A percentile compares a stretch with the other conserved stretches of the same genome.
Evolutionary conservation across 2,113 vertebrate species (phyloP).

Genomic region (Scopus umbretta): DNA sequence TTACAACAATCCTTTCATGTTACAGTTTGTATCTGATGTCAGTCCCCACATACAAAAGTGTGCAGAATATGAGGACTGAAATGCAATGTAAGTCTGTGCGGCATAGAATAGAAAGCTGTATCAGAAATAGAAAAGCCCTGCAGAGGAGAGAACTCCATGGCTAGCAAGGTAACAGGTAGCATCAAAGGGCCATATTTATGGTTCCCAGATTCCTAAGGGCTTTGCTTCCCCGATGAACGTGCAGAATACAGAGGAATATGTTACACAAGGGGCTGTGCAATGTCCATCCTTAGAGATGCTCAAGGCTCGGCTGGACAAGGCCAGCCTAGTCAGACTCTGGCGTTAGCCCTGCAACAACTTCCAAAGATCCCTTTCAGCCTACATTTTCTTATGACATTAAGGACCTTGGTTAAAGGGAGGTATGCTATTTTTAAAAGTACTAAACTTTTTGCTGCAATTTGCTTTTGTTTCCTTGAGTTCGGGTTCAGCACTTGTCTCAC

Average conservation of each 20-base stretch:
- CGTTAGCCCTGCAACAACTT: background rate
- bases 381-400: background rate
- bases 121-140: background rate
- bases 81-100: background rate
- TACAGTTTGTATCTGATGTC: background rate
- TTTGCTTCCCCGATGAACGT: fast-evolving
- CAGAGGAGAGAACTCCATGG: background rate
- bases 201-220: background rate
- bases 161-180: background rate
- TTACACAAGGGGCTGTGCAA: background rate
- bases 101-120: background rate
- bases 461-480: slow-evolving; percentile 59
- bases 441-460: slow-evolving; percentile 68
- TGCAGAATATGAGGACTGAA: background rate
- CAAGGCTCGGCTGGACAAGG: background rate
- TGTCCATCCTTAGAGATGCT: background rate
- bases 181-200: background rate
- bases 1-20: background rate
- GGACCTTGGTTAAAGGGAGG: background rate
- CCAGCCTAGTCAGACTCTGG: background rate
- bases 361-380: background rate
- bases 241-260: background rate
- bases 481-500: slow-evolving; percentile 81
- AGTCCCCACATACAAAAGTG: fast-evolving
- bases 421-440: background rate